phyloP scores from a whole-genome alignment of 64 coral and sea anemone species.

The Dendronephthya gigantea region DNA sequence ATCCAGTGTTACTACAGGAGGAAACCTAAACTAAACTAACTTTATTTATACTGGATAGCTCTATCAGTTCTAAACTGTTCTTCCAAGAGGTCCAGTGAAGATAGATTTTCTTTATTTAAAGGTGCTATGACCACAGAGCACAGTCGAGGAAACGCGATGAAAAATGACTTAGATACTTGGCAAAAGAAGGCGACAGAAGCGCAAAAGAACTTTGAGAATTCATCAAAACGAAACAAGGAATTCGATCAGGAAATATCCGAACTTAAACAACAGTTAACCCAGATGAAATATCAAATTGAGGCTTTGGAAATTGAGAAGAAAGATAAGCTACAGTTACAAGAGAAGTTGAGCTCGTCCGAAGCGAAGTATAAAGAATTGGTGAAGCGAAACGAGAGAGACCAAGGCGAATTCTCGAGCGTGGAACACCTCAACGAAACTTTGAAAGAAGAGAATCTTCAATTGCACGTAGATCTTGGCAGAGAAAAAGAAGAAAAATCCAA shows the following conservation, averaged over 20 bases:
- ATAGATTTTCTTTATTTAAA: background rate
- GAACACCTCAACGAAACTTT: background rate
- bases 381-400: background rate
- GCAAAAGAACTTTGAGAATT: background rate
- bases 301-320: background rate
- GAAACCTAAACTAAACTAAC: too few relatives aligned
- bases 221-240: background rate
- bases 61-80: too few relatives aligned
- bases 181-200: background rate
- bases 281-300: slow-evolving; percentile 14
- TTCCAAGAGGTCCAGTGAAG: too few relatives aligned
- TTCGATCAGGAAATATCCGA: background rate
- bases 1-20: too few relatives aligned
- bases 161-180: background rate
- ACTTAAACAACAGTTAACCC: background rate
- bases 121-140: background rate
- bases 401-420: background rate
- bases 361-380: background rate
- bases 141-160: background rate
- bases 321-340: background rate
- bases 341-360: background rate
- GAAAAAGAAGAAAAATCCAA: background rate
- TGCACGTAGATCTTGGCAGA: background rate
- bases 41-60: too few relatives aligned
- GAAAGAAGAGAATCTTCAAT: background rate